phyloP scores from a whole-genome alignment of 2,113 vertebrate species.

The Calyptomena viridis region DNA sequence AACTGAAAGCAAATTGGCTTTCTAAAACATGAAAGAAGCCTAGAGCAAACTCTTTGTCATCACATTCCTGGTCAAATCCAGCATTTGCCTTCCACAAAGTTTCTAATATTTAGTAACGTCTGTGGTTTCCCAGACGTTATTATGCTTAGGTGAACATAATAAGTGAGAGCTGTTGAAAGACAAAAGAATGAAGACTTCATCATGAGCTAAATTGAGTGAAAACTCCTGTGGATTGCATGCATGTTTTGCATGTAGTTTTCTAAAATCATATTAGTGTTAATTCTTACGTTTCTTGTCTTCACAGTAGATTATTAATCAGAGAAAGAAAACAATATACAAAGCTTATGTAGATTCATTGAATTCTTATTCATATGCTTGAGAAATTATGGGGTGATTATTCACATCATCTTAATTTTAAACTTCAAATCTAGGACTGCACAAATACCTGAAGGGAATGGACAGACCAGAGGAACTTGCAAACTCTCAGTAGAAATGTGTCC shows the following conservation, averaged over 20 bases:
- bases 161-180: neutral
- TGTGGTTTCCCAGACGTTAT: conserved; percentile 25
- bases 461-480: neutral
- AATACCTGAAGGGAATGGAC: neutral
- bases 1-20: conserved; percentile 6
- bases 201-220: neutral
- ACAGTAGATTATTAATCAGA: neutral
- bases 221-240: neutral
- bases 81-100: neutral
- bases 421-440: neutral
- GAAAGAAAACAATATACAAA: neutral
- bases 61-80: conserved; percentile 38
- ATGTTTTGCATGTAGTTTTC: neutral
- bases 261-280: neutral
- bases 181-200: neutral
- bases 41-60: conserved; percentile 33
- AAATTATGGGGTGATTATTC: neutral
- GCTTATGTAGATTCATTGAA: neutral
- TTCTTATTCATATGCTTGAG: neutral
- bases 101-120: neutral
- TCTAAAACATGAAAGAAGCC: conserved; percentile 33
- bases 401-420: neutral
- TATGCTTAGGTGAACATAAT: neutral
- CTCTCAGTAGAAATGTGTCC: fast-evolving
- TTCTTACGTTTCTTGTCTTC: neutral